A percentile compares a stretch with the other conserved stretches of the same genome.
Conservation (phyloP, 2,797 vertebrate species). For the Sebastes diaconus region DNA sequence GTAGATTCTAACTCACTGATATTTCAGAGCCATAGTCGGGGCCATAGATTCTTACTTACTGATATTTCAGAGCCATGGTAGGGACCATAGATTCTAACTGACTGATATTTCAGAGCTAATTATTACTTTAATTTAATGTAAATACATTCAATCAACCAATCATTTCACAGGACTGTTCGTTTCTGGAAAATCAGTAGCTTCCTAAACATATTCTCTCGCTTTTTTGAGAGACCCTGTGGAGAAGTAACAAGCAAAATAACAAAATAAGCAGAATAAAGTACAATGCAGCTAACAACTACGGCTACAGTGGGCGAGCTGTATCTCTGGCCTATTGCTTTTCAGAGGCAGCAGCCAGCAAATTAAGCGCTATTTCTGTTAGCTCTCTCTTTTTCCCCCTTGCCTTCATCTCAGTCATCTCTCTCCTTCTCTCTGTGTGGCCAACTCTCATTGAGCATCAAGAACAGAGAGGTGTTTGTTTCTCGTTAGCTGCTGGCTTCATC, state of each 20-base stretch:
- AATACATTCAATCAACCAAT: neutral
- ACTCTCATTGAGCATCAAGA: conserved; percentile 55
- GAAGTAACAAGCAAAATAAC: neutral
- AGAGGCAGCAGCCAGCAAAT: conserved; percentile 27
- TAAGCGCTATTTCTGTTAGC: conserved; percentile 19
- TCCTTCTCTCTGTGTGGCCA: conserved; percentile 15
- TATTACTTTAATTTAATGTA: neutral
- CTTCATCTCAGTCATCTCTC: conserved; percentile 17
- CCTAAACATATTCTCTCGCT: neutral
- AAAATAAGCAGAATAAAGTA: neutral
- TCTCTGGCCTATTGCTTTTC: neutral
- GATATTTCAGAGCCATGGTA: no score
- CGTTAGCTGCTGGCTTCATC: conserved; percentile 65
- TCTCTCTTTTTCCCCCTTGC: conserved; percentile 6
- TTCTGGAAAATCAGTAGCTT: neutral
- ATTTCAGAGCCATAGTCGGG: no score
- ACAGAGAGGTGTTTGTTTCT: conserved; percentile 75
- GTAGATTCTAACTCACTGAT: no score
- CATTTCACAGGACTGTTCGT: neutral
- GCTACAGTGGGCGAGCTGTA: neutral
- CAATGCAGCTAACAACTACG: conserved; percentile 5
- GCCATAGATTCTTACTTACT: no score
- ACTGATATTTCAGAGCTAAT: no score
- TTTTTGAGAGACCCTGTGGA: neutral
- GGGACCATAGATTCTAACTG: no score